phyloP scores from a whole-genome alignment of 1,140 invertebrate species.

The Temnothorax curvispinosus region DNA sequence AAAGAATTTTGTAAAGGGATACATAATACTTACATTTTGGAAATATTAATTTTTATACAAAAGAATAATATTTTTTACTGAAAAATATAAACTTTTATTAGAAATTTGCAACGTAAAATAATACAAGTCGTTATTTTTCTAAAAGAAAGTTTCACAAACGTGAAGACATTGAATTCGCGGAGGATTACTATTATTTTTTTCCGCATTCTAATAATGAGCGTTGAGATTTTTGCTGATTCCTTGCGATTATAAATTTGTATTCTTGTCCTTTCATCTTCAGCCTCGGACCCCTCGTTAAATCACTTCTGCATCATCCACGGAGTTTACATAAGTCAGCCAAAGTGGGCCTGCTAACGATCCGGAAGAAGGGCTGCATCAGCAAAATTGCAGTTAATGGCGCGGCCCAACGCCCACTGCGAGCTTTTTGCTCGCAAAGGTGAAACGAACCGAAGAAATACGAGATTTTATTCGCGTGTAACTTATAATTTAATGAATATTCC shows the following conservation, averaged over 20 bases:
- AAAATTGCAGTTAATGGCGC: conserved; percentile 79
- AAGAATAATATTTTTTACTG: not conserved
- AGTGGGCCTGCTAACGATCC: conserved; percentile 77
- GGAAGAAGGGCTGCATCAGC: conserved; percentile 78
- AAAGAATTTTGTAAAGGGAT: not conserved
- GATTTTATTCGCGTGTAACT: conserved; percentile 70
- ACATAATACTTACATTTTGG: not conserved
- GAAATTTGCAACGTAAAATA: not conserved
- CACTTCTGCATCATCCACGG: conserved; percentile 71
- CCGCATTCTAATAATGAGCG: not conserved
- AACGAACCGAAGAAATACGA: conserved; percentile 74
- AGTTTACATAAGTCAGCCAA: conserved; percentile 77
- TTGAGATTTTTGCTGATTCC: conserved; percentile 37
- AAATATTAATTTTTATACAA: conserved; percentile 6
- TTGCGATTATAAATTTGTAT: conserved; percentile 54
- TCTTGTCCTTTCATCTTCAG: conserved; percentile 40
- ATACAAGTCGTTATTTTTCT: not conserved
- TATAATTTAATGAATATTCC: conserved; percentile 71
- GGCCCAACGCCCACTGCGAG: conserved; percentile 76
- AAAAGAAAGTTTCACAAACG: not conserved
- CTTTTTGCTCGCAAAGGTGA: conserved; percentile 74
- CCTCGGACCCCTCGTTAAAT: conserved; percentile 69
- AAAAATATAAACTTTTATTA: not conserved
- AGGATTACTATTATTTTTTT: not conserved
- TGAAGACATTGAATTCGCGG: not conserved